Conservation (phyloP, 2,113 vertebrate species). For the Suncus etruscus region DNA sequence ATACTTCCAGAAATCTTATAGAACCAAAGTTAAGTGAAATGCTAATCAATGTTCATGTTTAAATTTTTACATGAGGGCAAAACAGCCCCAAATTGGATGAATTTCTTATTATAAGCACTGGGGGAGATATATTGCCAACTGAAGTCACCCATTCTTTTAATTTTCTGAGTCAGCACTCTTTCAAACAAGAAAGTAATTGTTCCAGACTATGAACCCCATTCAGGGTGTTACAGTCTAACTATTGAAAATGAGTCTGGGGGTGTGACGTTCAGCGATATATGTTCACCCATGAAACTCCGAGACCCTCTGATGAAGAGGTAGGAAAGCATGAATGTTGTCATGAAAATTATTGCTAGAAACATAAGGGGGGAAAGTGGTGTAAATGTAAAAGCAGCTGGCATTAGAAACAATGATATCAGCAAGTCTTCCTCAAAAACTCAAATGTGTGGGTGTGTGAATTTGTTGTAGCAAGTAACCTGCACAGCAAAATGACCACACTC, state of each 20-base stretch:
- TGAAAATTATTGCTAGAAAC: constrained; percentile 1
- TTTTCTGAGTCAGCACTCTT: constrained; percentile 77
- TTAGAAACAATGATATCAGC: constrained; percentile 20
- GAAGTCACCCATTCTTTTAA: constrained; percentile 74
- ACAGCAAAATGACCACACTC: neutral
- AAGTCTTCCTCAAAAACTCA: constrained; percentile 48
- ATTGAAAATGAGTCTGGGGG: constrained; percentile 52
- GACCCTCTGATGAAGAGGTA: constrained; percentile 12
- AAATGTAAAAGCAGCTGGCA: constrained; percentile 58
- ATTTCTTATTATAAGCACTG: constrained; percentile 65
- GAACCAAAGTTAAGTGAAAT: constrained; percentile 3
- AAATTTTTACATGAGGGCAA: constrained; percentile 70
- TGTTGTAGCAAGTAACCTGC: constrained; percentile 56
- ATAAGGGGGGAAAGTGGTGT: constrained; percentile 13
- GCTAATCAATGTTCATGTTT: constrained; percentile 10
- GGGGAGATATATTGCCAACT: constrained; percentile 50
- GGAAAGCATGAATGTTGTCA: neutral
- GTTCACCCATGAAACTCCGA: constrained; percentile 5
- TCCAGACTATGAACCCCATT: constrained; percentile 62
- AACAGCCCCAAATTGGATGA: constrained; percentile 52
- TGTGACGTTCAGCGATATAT: constrained; percentile 36
- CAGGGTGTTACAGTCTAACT: constrained; percentile 35
- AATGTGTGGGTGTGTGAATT: constrained; percentile 54
- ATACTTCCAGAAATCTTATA: constrained; percentile 51
- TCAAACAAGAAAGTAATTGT: constrained; percentile 75